These are phyloP conservation scores for Menidia beryllina DNA, from an alignment of 2,113 vertebrate species.

Conservation along the genomic window DNA sequence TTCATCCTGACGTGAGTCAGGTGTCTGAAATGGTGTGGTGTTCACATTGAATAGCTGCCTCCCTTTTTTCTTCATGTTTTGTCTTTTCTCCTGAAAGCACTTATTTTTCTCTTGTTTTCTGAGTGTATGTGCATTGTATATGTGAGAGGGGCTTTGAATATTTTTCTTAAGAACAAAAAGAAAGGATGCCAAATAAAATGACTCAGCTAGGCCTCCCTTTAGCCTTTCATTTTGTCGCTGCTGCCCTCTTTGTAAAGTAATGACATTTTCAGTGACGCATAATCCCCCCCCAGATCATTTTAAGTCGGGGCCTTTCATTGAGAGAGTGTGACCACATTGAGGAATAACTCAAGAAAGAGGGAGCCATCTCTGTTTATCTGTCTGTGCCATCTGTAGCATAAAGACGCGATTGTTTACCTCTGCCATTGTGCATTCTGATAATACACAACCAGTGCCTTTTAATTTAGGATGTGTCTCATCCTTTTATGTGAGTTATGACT, in stretches of 20 bases:
- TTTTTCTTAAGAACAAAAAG: constrained; percentile 10
- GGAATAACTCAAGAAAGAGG: constrained; percentile 4
- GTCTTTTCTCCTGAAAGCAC: constrained; percentile 39
- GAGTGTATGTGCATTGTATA: constrained; percentile 1
- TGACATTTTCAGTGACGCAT: constrained; percentile 10
- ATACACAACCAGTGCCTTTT: constrained; percentile 64
- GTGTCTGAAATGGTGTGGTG: constrained; percentile 22
- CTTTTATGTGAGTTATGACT: constrained; percentile 16
- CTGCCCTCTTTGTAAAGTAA: constrained; percentile 18
- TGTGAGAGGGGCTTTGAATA: background rate
- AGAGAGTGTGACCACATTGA: background rate
- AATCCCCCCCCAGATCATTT: background rate
- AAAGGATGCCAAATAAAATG: constrained; percentile 32
- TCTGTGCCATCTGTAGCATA: constrained; percentile 34
- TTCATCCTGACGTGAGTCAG: constrained; percentile 31
- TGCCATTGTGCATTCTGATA: constrained; percentile 31
- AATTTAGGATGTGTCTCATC: constrained; percentile 12
- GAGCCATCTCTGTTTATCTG: background rate
- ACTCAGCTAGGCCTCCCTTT: constrained; percentile 10
- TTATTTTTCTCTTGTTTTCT: constrained; percentile 22
- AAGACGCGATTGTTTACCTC: constrained; percentile 21
- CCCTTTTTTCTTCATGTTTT: constrained; percentile 21
- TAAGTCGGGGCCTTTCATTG: background rate
- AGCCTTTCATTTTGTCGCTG: constrained; percentile 9
- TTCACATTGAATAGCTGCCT: constrained; percentile 31